Evolutionary conservation across 2,113 vertebrate genomes (phyloP).

Genomic region (Megaceryle torquata): DNA sequence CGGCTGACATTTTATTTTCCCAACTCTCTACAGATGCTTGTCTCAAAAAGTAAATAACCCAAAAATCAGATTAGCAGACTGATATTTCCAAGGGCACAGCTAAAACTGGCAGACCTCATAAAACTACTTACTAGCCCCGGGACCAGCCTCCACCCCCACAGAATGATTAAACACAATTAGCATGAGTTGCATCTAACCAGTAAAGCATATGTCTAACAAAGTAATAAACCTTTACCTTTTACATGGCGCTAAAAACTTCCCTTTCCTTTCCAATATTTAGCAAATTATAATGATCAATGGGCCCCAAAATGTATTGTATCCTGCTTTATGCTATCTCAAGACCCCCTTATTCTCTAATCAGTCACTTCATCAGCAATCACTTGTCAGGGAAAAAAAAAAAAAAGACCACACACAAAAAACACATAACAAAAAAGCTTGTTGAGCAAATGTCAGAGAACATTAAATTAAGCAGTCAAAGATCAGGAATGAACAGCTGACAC

Average conservation of each 20-base stretch:
- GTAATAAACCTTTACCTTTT: conserved; percentile 33
- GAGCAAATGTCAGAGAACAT: conserved; percentile 31
- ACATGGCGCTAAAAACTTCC: neutral
- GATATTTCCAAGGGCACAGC: neutral
- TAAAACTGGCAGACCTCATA: conserved; percentile 10
- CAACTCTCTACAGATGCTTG: neutral
- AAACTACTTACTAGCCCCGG: neutral
- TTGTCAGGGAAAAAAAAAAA: neutral
- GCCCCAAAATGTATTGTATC: neutral
- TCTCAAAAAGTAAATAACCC: conserved; percentile 7
- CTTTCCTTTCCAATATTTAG: neutral
- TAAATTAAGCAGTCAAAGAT: conserved; percentile 50
- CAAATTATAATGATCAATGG: neutral
- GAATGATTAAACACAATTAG: conserved; percentile 58
- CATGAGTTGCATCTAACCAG: neutral
- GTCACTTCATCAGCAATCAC: neutral
- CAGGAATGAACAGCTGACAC: conserved; percentile 64
- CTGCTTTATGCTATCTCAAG: neutral
- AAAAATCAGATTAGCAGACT: conserved; percentile 27
- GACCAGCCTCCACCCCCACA: neutral
- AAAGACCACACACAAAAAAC: neutral
- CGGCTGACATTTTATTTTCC: neutral
- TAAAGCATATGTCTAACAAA: conserved; percentile 42
- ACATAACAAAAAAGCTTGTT: neutral
- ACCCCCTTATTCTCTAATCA: neutral